Percentiles rank a stretch among this genome's conserved stretches.
These are phyloP conservation scores for Eurystomus glaucurus DNA, from an alignment of 2,797 vertebrate species.

Conservation along the genomic window DNA sequence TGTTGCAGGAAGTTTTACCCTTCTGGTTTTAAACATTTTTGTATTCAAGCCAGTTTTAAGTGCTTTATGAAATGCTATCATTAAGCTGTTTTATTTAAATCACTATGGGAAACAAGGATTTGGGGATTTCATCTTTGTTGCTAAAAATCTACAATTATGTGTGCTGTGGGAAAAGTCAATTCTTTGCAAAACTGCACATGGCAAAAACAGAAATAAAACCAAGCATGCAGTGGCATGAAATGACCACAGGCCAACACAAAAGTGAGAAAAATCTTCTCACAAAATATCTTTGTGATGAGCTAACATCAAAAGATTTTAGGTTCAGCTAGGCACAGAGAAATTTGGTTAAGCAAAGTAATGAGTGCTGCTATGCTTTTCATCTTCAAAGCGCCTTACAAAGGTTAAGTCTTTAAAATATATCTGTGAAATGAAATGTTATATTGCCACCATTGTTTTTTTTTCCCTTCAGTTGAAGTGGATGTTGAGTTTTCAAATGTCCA, in stretches of 20 bases:
- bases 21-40: neutral
- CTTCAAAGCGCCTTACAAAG: slow-evolving; percentile 60
- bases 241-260: neutral
- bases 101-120: neutral
- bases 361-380: slow-evolving; percentile 31
- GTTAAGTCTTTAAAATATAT: slow-evolving; percentile 55
- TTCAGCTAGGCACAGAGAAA: neutral
- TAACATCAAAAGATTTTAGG: slow-evolving; percentile 18
- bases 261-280: neutral
- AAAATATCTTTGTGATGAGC: neutral
- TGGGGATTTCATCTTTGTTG: neutral
- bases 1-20: neutral
- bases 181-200: neutral
- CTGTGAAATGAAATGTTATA: slow-evolving; percentile 57
- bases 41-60: neutral
- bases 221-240: neutral
- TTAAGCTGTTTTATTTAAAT: neutral
- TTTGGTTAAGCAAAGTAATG: neutral
- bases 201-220: neutral
- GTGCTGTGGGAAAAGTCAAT: neutral
- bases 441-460: neutral
- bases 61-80: neutral
- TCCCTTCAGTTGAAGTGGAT: neutral
- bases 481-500: slow-evolving; percentile 35
- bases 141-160: neutral